Percentiles rank a stretch among this genome's conserved stretches.
These are phyloP conservation scores for Gymnothorax javanicus DNA, from an alignment of 2,797 vertebrate genomes.

Conservation along the genomic window DNA sequence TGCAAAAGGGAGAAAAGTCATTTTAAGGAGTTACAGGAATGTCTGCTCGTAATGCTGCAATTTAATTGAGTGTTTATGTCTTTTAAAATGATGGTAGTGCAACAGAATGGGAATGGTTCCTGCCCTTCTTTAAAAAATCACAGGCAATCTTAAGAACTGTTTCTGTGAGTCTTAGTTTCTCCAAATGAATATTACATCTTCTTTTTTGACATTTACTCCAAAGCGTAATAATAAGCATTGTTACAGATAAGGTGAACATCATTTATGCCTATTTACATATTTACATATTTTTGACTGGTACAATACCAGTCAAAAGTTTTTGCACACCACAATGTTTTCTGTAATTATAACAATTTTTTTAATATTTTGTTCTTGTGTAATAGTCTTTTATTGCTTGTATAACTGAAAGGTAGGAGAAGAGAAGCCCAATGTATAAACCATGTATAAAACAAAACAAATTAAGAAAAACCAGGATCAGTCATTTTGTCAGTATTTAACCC, in stretches of 20 bases:
- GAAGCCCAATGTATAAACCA: too few relatives aligned
- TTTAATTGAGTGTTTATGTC: conserved; percentile 31
- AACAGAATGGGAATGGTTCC: background rate
- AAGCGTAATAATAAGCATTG: background rate
- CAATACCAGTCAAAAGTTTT: background rate
- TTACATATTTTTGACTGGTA: too few relatives aligned
- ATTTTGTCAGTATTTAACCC: too few relatives aligned
- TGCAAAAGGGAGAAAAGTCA: background rate
- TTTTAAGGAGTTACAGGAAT: conserved; percentile 20
- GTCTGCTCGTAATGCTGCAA: conserved; percentile 13
- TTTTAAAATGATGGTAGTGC: conserved; percentile 1
- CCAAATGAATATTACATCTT: background rate
- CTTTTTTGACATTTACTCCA: background rate
- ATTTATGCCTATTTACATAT: background rate
- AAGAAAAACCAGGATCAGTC: too few relatives aligned
- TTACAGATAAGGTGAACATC: background rate
- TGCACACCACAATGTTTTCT: too few relatives aligned
- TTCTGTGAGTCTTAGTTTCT: background rate
- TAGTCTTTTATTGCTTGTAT: too few relatives aligned
- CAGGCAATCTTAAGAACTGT: background rate
- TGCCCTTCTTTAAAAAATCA: background rate
- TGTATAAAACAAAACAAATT: too few relatives aligned
- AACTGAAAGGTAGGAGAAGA: too few relatives aligned
- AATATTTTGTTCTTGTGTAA: too few relatives aligned
- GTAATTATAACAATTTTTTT: too few relatives aligned